phyloP scores from a whole-genome alignment of 2,797 vertebrate species.

The Anableps anableps region DNA sequence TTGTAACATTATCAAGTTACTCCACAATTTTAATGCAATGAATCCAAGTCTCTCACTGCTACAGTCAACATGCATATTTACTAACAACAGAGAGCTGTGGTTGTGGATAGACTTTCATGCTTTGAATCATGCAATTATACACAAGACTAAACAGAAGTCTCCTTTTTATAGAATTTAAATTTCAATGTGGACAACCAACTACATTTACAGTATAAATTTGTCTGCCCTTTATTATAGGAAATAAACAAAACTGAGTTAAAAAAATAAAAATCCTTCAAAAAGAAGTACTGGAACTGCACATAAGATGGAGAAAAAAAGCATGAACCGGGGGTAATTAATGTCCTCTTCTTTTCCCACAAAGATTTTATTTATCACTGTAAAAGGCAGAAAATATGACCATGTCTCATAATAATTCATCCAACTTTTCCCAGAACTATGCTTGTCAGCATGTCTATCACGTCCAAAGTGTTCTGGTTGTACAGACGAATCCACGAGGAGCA shows the following conservation, averaged over 20 bases:
- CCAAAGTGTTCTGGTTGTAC: constrained; percentile 60
- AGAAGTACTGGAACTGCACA: not conserved
- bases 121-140: not conserved
- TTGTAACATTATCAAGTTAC: not conserved
- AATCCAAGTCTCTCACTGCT: not conserved
- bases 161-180: not conserved
- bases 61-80: not conserved
- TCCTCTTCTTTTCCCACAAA: constrained; percentile 43
- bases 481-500: constrained; percentile 71
- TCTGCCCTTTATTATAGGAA: not conserved
- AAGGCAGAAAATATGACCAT: constrained; percentile 37
- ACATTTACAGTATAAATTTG: not conserved
- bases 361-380: constrained; percentile 34
- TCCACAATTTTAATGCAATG: not conserved
- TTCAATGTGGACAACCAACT: not conserved
- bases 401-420: constrained; percentile 55
- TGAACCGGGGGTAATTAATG: constrained; percentile 24
- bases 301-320: not conserved
- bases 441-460: constrained; percentile 57
- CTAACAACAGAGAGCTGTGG: not conserved
- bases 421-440: constrained; percentile 58
- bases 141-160: not conserved
- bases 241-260: not conserved
- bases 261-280: not conserved
- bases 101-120: not conserved